Conservation (phyloP, 2,113 vertebrate species). For the Oreocharis arfaki region DNA sequence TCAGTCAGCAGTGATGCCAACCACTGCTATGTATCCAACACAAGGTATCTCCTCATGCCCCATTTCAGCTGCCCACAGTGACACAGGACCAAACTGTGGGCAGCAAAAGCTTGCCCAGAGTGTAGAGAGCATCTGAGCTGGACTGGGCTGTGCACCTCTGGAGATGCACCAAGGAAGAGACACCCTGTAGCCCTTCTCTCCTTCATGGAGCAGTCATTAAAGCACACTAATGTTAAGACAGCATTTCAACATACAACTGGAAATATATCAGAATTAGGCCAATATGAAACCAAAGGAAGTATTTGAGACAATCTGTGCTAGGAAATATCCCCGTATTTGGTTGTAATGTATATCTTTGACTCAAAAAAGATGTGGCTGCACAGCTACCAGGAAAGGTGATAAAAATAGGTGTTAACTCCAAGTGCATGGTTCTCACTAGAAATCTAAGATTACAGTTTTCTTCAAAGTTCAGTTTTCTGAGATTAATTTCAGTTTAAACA, state of each 20-base stretch:
- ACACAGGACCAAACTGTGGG: neutral
- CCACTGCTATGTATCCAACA: neutral
- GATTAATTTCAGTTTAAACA: neutral
- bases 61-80: neutral
- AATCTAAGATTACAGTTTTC: neutral
- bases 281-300: neutral
- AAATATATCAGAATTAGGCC: neutral
- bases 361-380: neutral
- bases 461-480: conserved; percentile 2
- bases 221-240: neutral
- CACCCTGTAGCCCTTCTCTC: neutral
- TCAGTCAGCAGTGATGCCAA: neutral
- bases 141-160: neutral
- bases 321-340: neutral
- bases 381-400: neutral
- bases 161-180: neutral
- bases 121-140: neutral
- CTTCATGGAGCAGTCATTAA: neutral
- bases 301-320: neutral
- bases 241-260: neutral
- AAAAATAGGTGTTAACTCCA: neutral
- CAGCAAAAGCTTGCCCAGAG: neutral
- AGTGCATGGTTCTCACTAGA: neutral
- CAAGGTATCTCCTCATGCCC: neutral
- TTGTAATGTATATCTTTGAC: neutral